These are phyloP conservation scores for Laupala kohalensis DNA, from an alignment of 1,140 invertebrate species.

Conservation along the genomic window DNA sequence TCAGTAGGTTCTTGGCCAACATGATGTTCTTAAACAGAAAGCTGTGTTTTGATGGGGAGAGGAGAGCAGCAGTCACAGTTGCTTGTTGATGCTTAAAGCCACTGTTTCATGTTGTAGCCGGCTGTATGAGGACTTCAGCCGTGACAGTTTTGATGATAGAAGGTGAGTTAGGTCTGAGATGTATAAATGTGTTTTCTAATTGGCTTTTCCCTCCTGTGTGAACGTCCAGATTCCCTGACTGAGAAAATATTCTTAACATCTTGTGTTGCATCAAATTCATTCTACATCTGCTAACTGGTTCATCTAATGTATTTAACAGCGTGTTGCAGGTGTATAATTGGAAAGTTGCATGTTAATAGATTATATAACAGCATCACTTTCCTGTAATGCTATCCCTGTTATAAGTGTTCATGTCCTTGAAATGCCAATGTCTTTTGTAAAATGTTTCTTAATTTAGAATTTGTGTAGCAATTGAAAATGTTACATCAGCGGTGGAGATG, in stretches of 20 bases:
- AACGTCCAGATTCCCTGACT: neutral
- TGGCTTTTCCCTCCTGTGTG: neutral
- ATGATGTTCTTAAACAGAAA: too few species aligned
- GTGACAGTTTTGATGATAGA: conserved; percentile 71
- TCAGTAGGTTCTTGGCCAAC: neutral
- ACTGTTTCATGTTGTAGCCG: conserved; percentile 28
- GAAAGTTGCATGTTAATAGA: neutral
- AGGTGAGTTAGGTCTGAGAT: conserved; percentile 40
- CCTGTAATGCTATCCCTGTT: too few species aligned
- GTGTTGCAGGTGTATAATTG: neutral
- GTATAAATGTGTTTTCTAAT: neutral
- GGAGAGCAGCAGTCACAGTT: neutral
- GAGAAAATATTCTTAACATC: neutral
- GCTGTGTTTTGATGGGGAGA: neutral
- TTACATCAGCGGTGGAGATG: neutral
- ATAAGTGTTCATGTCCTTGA: too few species aligned
- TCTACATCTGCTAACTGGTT: neutral
- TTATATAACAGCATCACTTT: neutral
- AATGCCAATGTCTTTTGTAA: neutral
- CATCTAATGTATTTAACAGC: neutral
- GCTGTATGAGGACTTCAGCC: conserved; percentile 72
- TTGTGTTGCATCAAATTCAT: neutral
- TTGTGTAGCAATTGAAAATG: neutral
- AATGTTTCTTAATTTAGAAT: neutral
- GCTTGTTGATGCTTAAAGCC: neutral